Evolutionary conservation across 1,140 invertebrate species (phyloP).

Genomic region (Ceratina australensis): DNA sequence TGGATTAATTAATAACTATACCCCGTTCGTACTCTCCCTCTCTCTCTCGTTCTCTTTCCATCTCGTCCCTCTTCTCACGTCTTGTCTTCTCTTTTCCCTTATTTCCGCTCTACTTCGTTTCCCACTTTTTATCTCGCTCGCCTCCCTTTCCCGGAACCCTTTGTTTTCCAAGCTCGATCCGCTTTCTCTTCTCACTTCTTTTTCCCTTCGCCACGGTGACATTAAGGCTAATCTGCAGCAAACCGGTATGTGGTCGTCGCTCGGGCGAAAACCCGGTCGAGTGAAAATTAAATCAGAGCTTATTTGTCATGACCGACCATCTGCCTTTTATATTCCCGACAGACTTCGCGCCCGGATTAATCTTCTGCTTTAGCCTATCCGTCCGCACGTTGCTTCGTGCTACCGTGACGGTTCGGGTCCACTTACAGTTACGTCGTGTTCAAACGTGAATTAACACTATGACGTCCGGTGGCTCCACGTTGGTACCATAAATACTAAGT

Average conservation of each 20-base stretch:
- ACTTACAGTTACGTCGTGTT: too few species aligned
- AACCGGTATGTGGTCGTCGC: slow-evolving; percentile 55
- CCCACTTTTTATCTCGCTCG: background rate
- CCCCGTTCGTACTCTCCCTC: slow-evolving; percentile 39
- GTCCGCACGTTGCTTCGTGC: slow-evolving; percentile 55
- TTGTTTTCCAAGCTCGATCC: slow-evolving; percentile 3
- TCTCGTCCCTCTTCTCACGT: background rate
- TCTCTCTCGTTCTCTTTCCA: slow-evolving; percentile 26
- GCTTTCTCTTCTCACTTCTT: slow-evolving; percentile 24
- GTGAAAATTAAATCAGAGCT: slow-evolving; percentile 75
- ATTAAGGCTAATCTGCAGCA: slow-evolving; percentile 73
- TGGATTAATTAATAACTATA: slow-evolving; percentile 76
- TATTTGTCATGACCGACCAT: slow-evolving; percentile 69
- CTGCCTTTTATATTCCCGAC: slow-evolving; percentile 62
- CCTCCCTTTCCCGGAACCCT: background rate
- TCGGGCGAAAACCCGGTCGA: slow-evolving; percentile 62
- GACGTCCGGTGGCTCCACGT: too few species aligned
- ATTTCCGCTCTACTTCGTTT: too few species aligned
- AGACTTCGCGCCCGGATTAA: slow-evolving; percentile 68
- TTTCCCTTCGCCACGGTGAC: slow-evolving; percentile 37
- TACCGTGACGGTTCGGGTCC: slow-evolving; percentile 28
- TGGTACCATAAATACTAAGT: too few species aligned
- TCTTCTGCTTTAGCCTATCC: slow-evolving; percentile 53
- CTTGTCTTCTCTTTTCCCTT: background rate
- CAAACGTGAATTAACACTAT: too few species aligned